Evolutionary conservation across 1,140 invertebrate species (phyloP).

Genomic region (Drosophila virilis): DNA sequence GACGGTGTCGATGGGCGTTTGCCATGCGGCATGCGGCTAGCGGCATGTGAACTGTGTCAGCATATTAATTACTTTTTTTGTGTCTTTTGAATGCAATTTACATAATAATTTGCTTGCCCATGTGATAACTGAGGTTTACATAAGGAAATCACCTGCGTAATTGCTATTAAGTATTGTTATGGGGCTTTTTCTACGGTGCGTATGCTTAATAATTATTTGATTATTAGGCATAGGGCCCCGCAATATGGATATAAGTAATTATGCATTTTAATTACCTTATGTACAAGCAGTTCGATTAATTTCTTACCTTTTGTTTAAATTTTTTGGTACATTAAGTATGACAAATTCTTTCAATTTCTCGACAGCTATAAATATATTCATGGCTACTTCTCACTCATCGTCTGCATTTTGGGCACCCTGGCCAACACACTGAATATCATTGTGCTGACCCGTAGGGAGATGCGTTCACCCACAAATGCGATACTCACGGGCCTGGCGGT

Average conservation of each 20-base stretch:
- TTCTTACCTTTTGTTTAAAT: no score
- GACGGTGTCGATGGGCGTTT: neutral
- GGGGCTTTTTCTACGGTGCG: slow-evolving; percentile 1
- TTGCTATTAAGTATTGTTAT: slow-evolving; percentile 45
- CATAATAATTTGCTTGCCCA: slow-evolving; percentile 63
- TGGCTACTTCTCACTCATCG: slow-evolving; percentile 84
- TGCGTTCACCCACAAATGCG: slow-evolving; percentile 93
- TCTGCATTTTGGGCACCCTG: slow-evolving; percentile 96
- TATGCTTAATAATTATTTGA: slow-evolving; percentile 9
- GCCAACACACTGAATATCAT: slow-evolving; percentile 97
- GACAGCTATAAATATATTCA: slow-evolving; percentile 77
- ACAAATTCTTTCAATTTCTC: neutral
- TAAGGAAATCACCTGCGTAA: slow-evolving; percentile 70
- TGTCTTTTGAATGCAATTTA: slow-evolving; percentile 63
- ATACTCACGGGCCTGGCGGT: slow-evolving; percentile 96
- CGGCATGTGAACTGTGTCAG: slow-evolving; percentile 33
- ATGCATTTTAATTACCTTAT: slow-evolving; percentile 5
- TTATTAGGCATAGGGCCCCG: neutral
- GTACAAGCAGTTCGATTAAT: neutral
- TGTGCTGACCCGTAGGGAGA: slow-evolving; percentile 95
- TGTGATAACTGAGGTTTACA: slow-evolving; percentile 41
- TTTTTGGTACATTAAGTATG: neutral
- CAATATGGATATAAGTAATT: neutral
- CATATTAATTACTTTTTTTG: slow-evolving; percentile 71
- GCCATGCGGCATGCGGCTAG: neutral